phyloP scores from a whole-genome alignment of 2,888 invertebrate species.

The Eudemis profundana region DNA sequence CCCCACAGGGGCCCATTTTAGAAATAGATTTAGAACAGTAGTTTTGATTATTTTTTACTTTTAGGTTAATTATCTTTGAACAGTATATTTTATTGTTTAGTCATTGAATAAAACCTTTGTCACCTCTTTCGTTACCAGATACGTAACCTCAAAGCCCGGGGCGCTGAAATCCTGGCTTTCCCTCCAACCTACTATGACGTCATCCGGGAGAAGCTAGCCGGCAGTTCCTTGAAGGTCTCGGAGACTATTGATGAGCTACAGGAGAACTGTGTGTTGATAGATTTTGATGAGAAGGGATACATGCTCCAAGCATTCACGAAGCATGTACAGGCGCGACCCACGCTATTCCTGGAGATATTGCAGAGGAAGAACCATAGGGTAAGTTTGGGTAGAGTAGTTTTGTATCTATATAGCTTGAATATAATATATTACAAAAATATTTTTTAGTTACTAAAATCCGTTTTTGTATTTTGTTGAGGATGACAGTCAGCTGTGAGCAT shows the following conservation, averaged over 20 bases:
- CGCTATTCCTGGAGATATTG: conserved; percentile 97
- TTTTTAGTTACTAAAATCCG: too few relatives aligned
- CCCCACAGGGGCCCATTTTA: too few relatives aligned
- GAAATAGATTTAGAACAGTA: too few relatives aligned
- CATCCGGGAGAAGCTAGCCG: conserved; percentile 90
- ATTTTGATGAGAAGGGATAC: conserved; percentile 98
- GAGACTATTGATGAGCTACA: conserved; percentile 93
- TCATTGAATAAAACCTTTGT: not conserved
- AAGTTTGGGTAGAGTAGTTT: conserved; percentile 64
- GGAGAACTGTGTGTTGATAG: conserved; percentile 95
- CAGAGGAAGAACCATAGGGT: conserved; percentile 97
- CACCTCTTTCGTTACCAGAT: conserved; percentile 75
- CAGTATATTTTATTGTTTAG: too few relatives aligned
- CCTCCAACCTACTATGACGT: conserved; percentile 96
- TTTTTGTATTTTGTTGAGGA: too few relatives aligned
- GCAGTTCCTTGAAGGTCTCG: conserved; percentile 88
- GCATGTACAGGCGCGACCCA: conserved; percentile 97
- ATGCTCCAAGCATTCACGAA: conserved; percentile 98
- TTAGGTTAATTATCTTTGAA: too few relatives aligned
- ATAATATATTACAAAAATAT: too few relatives aligned
- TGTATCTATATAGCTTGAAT: too few relatives aligned
- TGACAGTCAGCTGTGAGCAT: too few relatives aligned
- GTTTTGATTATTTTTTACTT: too few relatives aligned
- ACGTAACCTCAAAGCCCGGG: conserved; percentile 90
- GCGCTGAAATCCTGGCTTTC: conserved; percentile 94